phyloP scores from a whole-genome alignment of 23 tunicate genomes.

The Ascidia mentula region DNA sequence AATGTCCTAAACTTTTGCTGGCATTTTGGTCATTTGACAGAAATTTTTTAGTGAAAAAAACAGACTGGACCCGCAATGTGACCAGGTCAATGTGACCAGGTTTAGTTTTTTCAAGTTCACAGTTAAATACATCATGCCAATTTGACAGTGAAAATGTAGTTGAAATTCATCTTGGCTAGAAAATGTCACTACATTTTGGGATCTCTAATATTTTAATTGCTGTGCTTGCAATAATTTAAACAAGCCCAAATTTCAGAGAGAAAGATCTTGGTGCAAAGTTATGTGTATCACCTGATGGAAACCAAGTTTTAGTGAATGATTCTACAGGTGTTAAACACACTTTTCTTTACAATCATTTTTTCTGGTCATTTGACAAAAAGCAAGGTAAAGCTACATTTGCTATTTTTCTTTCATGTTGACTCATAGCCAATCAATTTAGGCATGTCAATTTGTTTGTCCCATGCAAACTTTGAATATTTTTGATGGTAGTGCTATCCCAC shows the following conservation, averaged over 20 bases:
- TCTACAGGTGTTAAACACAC: conserved; percentile 39
- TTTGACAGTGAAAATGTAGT: no score
- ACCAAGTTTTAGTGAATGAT: conserved; percentile 65
- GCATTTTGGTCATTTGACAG: no score
- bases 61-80: no score
- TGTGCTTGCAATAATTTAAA: no score
- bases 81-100: no score
- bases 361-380: conserved; percentile 57
- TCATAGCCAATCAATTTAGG: no score
- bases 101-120: not conserved
- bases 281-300: conserved; percentile 59
- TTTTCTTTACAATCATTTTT: conserved; percentile 69
- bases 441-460: not conserved
- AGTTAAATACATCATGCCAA: not conserved
- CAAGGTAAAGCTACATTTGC: conserved; percentile 43
- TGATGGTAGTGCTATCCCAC: not conserved
- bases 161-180: not conserved
- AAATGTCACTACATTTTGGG: not conserved
- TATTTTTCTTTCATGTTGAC: no score
- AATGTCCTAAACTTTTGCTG: no score
- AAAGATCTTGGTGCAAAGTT: conserved; percentile 47
- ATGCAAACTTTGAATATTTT: not conserved
- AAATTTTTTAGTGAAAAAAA: no score
- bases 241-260: no score
- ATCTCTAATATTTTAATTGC: not conserved